Percentiles rank a stretch among this genome's conserved stretches.
These are phyloP conservation scores for Antrozous pallidus DNA, from an alignment of 2,797 vertebrate species.

Conservation along the genomic window DNA sequence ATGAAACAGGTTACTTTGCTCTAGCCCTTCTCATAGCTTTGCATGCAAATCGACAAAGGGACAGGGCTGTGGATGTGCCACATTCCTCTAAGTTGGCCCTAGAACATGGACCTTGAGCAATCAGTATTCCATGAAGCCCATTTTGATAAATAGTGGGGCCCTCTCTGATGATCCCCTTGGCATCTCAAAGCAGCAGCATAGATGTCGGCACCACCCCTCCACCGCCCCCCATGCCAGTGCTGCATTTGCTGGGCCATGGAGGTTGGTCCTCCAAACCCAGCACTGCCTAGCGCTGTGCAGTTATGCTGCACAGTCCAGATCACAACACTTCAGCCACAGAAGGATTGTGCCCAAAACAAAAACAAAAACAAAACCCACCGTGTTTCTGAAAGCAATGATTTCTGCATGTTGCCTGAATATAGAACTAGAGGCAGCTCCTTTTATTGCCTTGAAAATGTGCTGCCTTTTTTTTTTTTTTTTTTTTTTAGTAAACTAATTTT, in stretches of 20 bases:
- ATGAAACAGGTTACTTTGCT: conserved; percentile 22
- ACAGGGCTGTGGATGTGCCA: not conserved
- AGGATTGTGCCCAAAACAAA: not conserved
- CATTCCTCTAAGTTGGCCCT: not conserved
- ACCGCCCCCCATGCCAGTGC: accelerated
- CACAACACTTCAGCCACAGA: not conserved
- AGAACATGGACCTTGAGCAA: not conserved
- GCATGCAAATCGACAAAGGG: not conserved
- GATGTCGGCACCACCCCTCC: not conserved
- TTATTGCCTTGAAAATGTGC: not conserved
- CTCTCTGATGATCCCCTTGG: not conserved
- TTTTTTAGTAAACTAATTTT: no score
- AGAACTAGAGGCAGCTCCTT: not conserved
- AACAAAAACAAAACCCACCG: not conserved
- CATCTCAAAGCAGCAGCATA: not conserved
- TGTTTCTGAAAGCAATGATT: conserved; percentile 10
- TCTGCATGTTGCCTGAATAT: not conserved
- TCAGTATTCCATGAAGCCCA: not conserved
- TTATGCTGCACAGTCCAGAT: not conserved
- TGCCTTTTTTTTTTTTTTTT: not conserved
- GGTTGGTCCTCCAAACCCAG: not conserved
- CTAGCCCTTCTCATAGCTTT: not conserved
- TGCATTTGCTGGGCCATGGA: not conserved
- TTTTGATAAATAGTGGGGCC: not conserved
- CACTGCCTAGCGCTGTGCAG: not conserved